Base-by-base conservation (phyloP, 1,140 invertebrate genomes). In the Cotesia vestalis region DNA sequence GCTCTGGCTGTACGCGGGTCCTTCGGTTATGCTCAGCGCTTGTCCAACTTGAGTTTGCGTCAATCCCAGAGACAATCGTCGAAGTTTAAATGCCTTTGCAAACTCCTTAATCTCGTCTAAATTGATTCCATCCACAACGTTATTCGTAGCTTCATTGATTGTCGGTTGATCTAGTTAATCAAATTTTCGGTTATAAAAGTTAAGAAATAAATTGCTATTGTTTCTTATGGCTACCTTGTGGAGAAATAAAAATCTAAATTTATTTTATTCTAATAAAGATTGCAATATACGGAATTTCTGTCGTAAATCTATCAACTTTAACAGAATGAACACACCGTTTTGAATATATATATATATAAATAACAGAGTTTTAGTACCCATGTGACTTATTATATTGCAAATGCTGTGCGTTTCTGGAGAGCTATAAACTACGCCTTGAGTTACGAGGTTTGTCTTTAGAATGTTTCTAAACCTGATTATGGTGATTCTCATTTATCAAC, bases 21-120 rank as follows among this genome's bases (percentile, higher is more conserved):
- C 97, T 86, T 98, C 96, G 4, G 96, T 98, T 57, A 97, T 94
- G 77, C 95, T 97, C 0, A 99, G 88, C 4, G 97, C 96, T 87
- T 98, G 95, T 4, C 95, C 95, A 38, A 97, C 95, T 89, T 98
- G 97, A 1, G 97, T 98, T 87, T 99, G 97, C 12, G 97, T 99
- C 61, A 99, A 88, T 38, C 97, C 97, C 71, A 98, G 87, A 11
- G 96, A 97, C 61, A 99, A 88, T 72, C 97, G 91, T 38, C 96
- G 90, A 60, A 98, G 90, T 86, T 99, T 99, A 86, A 99, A 99
- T 40, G 95, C 95, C 89, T 97, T 97, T 60, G 97, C 96, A 89
- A 99, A 99, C 87, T 98, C 96, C 88, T 98, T 97, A 80, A 98
- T 98, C 87, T 98, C 96, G 84, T 98, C 97, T 78, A 99, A 87